These are phyloP conservation scores for Danionella cerebrum DNA, from an alignment of 2,113 vertebrate species.

Conservation along the genomic window DNA sequence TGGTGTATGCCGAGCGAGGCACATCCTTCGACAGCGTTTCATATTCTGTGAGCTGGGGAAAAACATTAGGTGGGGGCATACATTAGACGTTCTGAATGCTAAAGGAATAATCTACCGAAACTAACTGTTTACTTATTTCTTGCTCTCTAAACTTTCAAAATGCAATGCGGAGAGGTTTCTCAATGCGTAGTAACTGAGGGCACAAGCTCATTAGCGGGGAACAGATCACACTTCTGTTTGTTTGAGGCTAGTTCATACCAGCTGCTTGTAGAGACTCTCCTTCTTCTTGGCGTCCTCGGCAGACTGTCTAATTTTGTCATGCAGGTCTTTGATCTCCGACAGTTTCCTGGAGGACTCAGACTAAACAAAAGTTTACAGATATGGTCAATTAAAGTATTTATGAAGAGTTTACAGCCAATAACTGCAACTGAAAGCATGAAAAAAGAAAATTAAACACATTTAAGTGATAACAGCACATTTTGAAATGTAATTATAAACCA, in stretches of 20 bases:
- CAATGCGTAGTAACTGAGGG: neutral
- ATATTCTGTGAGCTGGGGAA: constrained; percentile 67
- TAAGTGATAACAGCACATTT: too few species aligned
- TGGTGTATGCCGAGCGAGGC: constrained; percentile 80
- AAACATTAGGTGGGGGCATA: neutral
- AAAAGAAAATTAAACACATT: too few species aligned
- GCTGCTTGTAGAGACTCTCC: constrained; percentile 76
- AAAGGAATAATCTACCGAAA: neutral
- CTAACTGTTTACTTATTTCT: neutral
- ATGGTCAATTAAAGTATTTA: too few species aligned
- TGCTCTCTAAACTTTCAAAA: too few species aligned
- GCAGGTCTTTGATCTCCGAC: constrained; percentile 75
- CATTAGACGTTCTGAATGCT: neutral
- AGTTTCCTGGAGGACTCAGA: constrained; percentile 76
- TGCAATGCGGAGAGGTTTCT: too few species aligned
- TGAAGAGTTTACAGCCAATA: too few species aligned
- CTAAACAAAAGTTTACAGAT: constrained; percentile 42
- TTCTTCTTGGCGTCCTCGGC: constrained; percentile 81
- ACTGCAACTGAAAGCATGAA: too few species aligned
- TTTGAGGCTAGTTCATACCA: constrained; percentile 54
- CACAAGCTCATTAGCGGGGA: neutral
- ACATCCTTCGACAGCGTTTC: constrained; percentile 76
- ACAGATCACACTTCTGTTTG: neutral
- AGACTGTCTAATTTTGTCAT: constrained; percentile 73
- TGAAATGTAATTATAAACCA: too few species aligned